Percentiles rank a stretch among this genome's conserved stretches.
Evolutionary conservation across 2,888 invertebrate species (phyloP).

Genomic region (Monochamus alternatus): DNA sequence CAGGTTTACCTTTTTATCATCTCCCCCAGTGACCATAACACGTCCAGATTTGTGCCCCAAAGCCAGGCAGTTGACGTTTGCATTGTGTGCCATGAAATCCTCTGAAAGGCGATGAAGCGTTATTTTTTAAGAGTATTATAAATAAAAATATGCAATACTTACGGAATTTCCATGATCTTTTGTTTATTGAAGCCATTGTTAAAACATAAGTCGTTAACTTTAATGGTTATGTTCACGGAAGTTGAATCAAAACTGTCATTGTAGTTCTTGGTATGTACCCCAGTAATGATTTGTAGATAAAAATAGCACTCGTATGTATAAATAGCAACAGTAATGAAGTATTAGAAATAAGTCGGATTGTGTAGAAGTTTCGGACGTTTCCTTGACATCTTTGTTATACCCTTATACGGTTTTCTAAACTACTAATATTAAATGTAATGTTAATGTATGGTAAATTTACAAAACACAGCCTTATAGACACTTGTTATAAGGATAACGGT

Average conservation of each 20-base stretch:
- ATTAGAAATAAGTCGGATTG: slow-evolving; percentile 49
- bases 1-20: slow-evolving; percentile 96
- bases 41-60: slow-evolving; percentile 93
- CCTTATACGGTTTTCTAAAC: slow-evolving; percentile 60
- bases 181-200: slow-evolving; percentile 69
- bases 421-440: slow-evolving; percentile 11
- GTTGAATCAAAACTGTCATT: slow-evolving; percentile 63
- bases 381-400: slow-evolving; percentile 64
- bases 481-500: slow-evolving; percentile 52
- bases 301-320: slow-evolving; percentile 55
- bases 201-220: slow-evolving; percentile 43
- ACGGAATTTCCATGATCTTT: slow-evolving; percentile 90
- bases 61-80: slow-evolving; percentile 90
- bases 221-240: slow-evolving; percentile 61
- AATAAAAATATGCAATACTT: slow-evolving; percentile 70
- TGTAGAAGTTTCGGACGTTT: slow-evolving; percentile 56
- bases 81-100: slow-evolving; percentile 90
- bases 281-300: slow-evolving; percentile 45
- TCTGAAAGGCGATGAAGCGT: slow-evolving; percentile 73
- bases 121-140: neutral
- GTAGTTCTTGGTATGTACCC: slow-evolving; percentile 47
- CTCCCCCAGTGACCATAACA: slow-evolving; percentile 94
- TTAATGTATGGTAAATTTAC: slow-evolving; percentile 35
- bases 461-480: slow-evolving; percentile 50
- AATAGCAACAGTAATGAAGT: slow-evolving; percentile 52